Base-by-base conservation (phyloP, 2,113 vertebrate genomes). In the Xenopus tropicalis region DNA sequence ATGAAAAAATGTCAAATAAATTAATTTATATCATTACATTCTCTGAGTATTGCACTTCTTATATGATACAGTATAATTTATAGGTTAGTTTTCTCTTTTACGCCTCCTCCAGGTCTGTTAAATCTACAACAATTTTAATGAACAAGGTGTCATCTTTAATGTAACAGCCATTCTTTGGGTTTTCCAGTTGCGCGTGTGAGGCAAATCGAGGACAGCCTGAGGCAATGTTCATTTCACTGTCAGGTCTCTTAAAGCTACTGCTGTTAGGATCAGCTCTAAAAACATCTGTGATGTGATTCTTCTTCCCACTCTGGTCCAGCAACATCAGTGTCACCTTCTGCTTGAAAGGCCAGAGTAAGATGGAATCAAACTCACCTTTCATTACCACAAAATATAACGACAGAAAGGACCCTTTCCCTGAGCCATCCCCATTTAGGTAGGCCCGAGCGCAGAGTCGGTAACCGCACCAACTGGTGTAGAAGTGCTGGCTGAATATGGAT, bases 371-470 rank as follows among this genome's bases (percentile, higher is more conserved):
- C 77, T 98, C 95, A 0, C 95, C 95, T 14, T 88, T 89, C 95
- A 98, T 95, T 70, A 98, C 90, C 48, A 96, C 93, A 0, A 97
- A 90, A 61, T 95, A 98, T 17, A 98, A 85, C 0, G 96, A 98
- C 79, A 97, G 78, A 48, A 96, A 94, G 0, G 92, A 91, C 0
- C 93, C 93, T 79, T 90, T 87, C 19, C 94, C 96, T 0, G 90
- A 87, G 4, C 93, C 94, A 0, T 97, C 94, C 1, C 96, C 96
- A 0, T 96, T 96, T 68, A 94, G 88, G 75, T 98, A 97, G 0
- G 89, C 92, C 16, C 93, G 86, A 0, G 90, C 87, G 0, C 93
- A 91, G 17, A 98, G 78, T 69, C 93, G 92, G 85, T 97, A 98
- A 70, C 96, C 96, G 0, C 92, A 94, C 70, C 89, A 92, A 77